These are phyloP conservation scores for Notarius quadriscutis DNA, from an alignment of 2,113 vertebrate genomes.

Conservation along the genomic window DNA sequence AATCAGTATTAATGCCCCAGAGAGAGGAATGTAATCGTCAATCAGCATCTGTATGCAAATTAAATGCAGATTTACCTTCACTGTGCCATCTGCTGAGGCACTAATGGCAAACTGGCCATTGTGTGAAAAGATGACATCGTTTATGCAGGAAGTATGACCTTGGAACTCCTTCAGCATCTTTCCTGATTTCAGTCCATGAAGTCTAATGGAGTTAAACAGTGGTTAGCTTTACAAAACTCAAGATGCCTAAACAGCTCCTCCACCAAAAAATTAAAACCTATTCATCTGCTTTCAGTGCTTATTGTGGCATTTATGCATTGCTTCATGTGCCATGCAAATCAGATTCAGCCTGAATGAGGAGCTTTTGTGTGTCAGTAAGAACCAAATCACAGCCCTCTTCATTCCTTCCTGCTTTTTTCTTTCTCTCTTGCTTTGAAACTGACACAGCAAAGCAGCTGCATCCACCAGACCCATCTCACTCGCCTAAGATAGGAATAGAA, in stretches of 20 bases:
- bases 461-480: background rate
- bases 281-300: background rate
- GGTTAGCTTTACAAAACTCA: background rate
- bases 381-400: constrained; percentile 27
- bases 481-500: constrained; percentile 34
- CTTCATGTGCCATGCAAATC: constrained; percentile 2
- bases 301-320: constrained; percentile 5
- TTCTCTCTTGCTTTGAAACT: constrained; percentile 18
- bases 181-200: constrained; percentile 95
- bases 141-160: constrained; percentile 92
- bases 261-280: background rate
- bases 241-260: background rate
- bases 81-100: constrained; percentile 94
- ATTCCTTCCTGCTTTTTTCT: background rate
- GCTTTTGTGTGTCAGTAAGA: constrained; percentile 39
- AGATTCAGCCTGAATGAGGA: constrained; percentile 10
- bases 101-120: constrained; percentile 93
- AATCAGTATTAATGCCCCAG: background rate
- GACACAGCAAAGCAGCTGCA: constrained; percentile 30
- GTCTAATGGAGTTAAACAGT: constrained; percentile 68
- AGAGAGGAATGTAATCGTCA: background rate
- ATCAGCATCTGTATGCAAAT: background rate
- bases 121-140: constrained; percentile 92
- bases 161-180: constrained; percentile 94
- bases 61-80: constrained; percentile 79